phyloP scores from a whole-genome alignment of 2,797 vertebrate species.

The Bucorvus abyssinicus region DNA sequence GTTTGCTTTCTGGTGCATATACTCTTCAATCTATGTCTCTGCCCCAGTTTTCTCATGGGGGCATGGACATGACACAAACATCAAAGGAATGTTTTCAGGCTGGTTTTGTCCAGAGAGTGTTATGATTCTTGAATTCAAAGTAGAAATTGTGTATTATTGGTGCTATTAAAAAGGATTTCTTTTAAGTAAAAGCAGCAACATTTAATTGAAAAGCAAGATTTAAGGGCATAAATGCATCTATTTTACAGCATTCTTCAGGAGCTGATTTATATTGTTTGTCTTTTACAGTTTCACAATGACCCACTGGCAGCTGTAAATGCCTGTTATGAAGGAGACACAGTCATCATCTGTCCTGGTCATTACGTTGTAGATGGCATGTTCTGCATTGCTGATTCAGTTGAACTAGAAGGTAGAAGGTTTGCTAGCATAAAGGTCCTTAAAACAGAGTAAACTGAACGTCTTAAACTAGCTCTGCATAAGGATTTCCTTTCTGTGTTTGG shows the following conservation, averaged over 20 bases:
- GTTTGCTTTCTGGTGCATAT: neutral
- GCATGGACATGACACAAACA: neutral
- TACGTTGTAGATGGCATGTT: constrained; percentile 82
- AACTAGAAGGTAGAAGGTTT: constrained; percentile 79
- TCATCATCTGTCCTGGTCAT: constrained; percentile 86
- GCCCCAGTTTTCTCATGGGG: neutral
- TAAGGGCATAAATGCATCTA: neutral
- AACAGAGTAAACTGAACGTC: neutral
- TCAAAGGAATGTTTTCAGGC: neutral
- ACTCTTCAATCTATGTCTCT: neutral
- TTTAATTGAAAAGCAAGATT: neutral
- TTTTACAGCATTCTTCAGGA: neutral
- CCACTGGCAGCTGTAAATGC: constrained; percentile 80
- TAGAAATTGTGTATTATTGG: neutral
- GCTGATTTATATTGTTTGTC: neutral
- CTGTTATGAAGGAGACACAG: constrained; percentile 83
- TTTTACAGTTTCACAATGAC: constrained; percentile 84
- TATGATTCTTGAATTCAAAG: neutral
- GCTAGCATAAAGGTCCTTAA: neutral
- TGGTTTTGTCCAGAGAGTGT: neutral
- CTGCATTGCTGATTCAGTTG: constrained; percentile 86
- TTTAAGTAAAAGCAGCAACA: neutral
- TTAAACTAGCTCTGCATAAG: neutral
- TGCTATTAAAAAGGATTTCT: neutral
- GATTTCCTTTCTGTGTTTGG: neutral